These are phyloP conservation scores for Hirtodrosophila trivittata DNA, from an alignment of 2,888 invertebrate species.

Conservation along the genomic window DNA sequence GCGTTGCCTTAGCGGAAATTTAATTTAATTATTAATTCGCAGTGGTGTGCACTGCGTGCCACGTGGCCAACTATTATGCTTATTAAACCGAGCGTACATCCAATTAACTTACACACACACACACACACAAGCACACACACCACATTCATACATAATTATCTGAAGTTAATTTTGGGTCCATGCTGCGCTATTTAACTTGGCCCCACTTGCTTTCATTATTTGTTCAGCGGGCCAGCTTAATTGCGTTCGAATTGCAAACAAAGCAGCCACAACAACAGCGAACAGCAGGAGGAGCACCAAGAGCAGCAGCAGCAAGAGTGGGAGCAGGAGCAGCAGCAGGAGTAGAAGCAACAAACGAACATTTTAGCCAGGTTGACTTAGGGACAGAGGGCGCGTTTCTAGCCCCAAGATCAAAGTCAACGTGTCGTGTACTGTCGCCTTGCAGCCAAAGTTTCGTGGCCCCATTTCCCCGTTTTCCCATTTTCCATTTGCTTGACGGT, in stretches of 20 bases:
- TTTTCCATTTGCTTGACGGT: slow-evolving; percentile 28
- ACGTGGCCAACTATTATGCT: slow-evolving; percentile 59
- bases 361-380: slow-evolving; percentile 2
- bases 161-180: slow-evolving; percentile 40
- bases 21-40: slow-evolving; percentile 76
- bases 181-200: slow-evolving; percentile 52
- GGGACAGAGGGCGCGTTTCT: slow-evolving; percentile 6
- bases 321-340: slow-evolving; percentile 3
- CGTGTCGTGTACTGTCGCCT: slow-evolving; percentile 60
- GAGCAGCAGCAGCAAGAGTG: slow-evolving; percentile 3
- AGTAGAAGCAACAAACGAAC: not conserved
- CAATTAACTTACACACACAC: slow-evolving; percentile 59
- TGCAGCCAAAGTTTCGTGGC: slow-evolving; percentile 61
- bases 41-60: slow-evolving; percentile 28
- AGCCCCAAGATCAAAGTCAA: slow-evolving; percentile 73
- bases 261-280: slow-evolving; percentile 27
- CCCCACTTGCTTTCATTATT: slow-evolving; percentile 40
- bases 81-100: slow-evolving; percentile 66
- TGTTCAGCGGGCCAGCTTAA: slow-evolving; percentile 51
- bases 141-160: slow-evolving; percentile 19
- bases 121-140: slow-evolving; percentile 13
- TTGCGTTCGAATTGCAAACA: slow-evolving; percentile 70
- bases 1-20: slow-evolving; percentile 52
- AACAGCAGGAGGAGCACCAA: not conserved
- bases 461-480: slow-evolving; percentile 46